Evolutionary conservation across 2,797 vertebrate genomes (phyloP), one percentile per base, ranked within the genome.

Genomic region (Chaenodraco wilsoni): DNA sequence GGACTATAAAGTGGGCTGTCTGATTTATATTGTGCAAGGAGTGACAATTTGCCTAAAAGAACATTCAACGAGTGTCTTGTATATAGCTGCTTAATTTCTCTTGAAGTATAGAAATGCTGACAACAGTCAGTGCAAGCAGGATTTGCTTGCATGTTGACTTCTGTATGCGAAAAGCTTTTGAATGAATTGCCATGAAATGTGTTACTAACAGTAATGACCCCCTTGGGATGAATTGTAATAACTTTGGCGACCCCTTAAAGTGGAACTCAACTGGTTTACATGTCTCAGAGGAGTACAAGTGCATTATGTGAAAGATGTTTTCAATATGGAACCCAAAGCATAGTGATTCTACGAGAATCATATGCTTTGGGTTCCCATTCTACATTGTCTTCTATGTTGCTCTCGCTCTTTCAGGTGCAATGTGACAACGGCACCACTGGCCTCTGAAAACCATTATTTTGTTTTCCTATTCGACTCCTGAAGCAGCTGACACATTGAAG

Each of bases 21-120:
- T 77, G 55, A 70, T 76, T 78, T 69, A 33, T 72, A 48, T 85
- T 89, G 85, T 74, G 59, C 68, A 70, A 65, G 57, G 71, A 76
- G 66, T 82, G 79, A 77, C 79, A 71, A 52, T 74, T 75, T 67
- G 59, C 61, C 23, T 46, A 23, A 37, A 55, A 23, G 63, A 27
- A 71, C 54, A 13, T 78, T 73, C 60, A 63, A 41, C 5, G 31
- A 60, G 54, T 69, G 51, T 81, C 69, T 21, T 5, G 10, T 11
- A 46, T 23, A 23, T 23, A 27, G 27, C 48, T 16, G 41, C 66
- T 19, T 52, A 40, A 33, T 63, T 79, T 40, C 54, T 55, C 49
- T 46, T 76, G 52, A 72, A 74, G 61, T 58, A 33, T 45, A 21
- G 59, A 82, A 61, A 64, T 61, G 71, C 68, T 79, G 77, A 84